Conservation (phyloP, 2,888 invertebrate genomes). For the Drosophila paranaensis region DNA sequence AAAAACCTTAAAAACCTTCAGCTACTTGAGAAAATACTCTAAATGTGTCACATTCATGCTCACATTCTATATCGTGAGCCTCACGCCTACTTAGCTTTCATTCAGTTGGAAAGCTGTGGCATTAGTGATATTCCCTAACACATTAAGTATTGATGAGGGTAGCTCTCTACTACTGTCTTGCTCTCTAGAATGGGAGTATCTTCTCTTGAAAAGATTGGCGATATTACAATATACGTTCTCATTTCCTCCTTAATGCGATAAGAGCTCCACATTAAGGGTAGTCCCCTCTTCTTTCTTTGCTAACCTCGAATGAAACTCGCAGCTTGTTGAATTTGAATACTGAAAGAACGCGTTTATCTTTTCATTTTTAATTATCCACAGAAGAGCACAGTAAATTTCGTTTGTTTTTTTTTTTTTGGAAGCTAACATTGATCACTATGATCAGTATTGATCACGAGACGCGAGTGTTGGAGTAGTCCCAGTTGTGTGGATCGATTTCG, state of each 20-base stretch:
- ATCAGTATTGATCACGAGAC: not conserved
- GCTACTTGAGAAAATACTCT: too few relatives aligned
- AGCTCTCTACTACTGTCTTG: not conserved
- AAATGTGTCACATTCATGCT: not conserved
- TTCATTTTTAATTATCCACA: not conserved
- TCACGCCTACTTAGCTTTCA: too few relatives aligned
- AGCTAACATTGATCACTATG: not conserved
- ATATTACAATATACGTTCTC: not conserved
- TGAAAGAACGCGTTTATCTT: not conserved
- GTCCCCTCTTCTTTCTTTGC: not conserved
- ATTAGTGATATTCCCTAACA: too few relatives aligned
- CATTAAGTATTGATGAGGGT: not conserved
- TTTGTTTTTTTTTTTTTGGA: not conserved
- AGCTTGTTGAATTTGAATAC: not conserved
- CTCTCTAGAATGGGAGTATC: too few relatives aligned
- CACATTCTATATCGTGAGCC: too few relatives aligned
- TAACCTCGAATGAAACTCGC: too few relatives aligned
- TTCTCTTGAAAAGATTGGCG: not conserved
- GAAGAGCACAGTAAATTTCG: constrained; percentile 23
- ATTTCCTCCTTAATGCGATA: too few relatives aligned
- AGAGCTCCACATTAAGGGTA: not conserved
- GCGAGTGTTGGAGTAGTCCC: constrained; percentile 19
- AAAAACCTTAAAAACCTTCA: not conserved
- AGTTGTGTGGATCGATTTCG: constrained; percentile 86
- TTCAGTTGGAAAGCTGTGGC: not conserved